These are phyloP conservation scores for Lissocephala sabroskyi DNA, from an alignment of 2,888 invertebrate species.

Conservation along the genomic window DNA sequence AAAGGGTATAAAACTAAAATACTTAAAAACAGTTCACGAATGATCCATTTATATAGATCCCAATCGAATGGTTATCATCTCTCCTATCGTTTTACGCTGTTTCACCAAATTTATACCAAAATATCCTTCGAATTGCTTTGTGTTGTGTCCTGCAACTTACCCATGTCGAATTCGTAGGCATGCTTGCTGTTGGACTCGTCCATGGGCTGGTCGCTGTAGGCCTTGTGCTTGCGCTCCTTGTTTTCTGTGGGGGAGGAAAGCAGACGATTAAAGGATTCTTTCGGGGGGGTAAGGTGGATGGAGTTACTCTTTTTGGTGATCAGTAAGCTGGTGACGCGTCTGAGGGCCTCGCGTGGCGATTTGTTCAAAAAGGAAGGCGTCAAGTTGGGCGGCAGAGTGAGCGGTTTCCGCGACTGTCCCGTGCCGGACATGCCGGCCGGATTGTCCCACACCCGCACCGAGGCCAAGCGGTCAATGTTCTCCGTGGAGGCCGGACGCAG, in stretches of 20 bases:
- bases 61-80: no score
- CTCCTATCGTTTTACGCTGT: no score
- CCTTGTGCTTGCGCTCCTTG: conserved; percentile 57
- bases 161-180: conserved; percentile 52
- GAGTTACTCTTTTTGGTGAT: conserved; percentile 81
- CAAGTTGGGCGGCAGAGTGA: conserved; percentile 90
- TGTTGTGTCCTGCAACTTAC: conserved; percentile 22
- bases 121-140: no score
- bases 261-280: no score
- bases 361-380: conserved; percentile 93
- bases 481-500: conserved; percentile 89
- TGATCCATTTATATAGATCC: no score
- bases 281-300: background rate
- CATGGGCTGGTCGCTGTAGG: conserved; percentile 54
- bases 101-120: no score
- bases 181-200: conserved; percentile 53
- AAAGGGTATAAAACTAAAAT: no score
- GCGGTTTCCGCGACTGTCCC: conserved; percentile 80
- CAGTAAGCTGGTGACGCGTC: conserved; percentile 90
- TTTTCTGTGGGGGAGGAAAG: conserved; percentile 29
- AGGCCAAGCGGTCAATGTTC: conserved; percentile 83
- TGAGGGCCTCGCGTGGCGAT: conserved; percentile 87
- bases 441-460: conserved; percentile 74
- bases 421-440: conserved; percentile 71
- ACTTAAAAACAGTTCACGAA: no score